Evolutionary conservation across 2,113 vertebrate genomes (phyloP).

Genomic region (Clinocottus analis): DNA sequence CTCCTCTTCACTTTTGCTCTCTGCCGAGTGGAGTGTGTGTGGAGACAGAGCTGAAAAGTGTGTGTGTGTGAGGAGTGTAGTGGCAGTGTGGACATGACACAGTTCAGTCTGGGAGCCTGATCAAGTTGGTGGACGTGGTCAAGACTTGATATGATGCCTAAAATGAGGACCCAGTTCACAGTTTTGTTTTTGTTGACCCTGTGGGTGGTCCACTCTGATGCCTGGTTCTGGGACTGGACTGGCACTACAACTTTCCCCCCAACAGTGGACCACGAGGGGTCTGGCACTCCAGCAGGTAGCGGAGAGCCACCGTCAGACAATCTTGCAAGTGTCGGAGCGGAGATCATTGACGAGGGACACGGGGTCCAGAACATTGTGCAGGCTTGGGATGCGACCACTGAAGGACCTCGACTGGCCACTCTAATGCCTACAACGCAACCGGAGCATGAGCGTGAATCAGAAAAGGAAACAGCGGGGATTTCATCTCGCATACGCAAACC

Average conservation of each 20-base stretch:
- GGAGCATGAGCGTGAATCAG: slow-evolving; percentile 30
- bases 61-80: slow-evolving; percentile 53
- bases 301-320: slow-evolving; percentile 60
- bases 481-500: slow-evolving; percentile 46
- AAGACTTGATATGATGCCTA: slow-evolving; percentile 69
- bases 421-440: slow-evolving; percentile 27
- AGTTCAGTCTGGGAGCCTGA: slow-evolving; percentile 63
- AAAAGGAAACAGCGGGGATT: slow-evolving; percentile 43
- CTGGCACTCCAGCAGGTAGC: slow-evolving; percentile 51
- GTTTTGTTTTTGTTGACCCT: slow-evolving; percentile 79
- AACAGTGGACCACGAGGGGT: slow-evolving; percentile 58
- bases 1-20: slow-evolving; percentile 79
- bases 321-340: slow-evolving; percentile 61
- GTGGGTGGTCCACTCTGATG: slow-evolving; percentile 68
- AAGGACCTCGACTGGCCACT: slow-evolving; percentile 47
- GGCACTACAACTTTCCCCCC: slow-evolving; percentile 57
- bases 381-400: slow-evolving; percentile 52
- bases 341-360: slow-evolving; percentile 76
- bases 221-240: slow-evolving; percentile 74
- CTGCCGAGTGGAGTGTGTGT: slow-evolving; percentile 64
- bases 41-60: slow-evolving; percentile 65
- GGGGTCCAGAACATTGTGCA: slow-evolving; percentile 65
- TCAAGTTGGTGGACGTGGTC: slow-evolving; percentile 54
- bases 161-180: slow-evolving; percentile 54
- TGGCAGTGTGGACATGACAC: slow-evolving; percentile 75